These are phyloP conservation scores for Sabatieria punctata DNA, from an alignment of 2,888 invertebrate genomes.

Conservation along the genomic window DNA sequence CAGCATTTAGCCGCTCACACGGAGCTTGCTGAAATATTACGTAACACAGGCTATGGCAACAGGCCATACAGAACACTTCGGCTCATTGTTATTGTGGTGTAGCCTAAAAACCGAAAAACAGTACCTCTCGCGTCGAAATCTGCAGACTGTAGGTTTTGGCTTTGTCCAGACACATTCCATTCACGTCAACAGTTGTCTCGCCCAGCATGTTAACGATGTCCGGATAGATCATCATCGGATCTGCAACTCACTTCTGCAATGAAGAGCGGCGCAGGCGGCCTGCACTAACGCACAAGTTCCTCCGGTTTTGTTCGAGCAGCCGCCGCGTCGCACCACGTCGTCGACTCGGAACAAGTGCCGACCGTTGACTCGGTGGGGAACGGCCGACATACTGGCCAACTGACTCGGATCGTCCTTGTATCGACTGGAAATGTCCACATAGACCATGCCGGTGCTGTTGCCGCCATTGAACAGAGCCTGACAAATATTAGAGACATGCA, in stretches of 20 bases:
- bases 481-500: conserved; percentile 1
- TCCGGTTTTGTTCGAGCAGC: conserved; percentile 44
- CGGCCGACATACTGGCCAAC: conserved; percentile 25
- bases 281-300: conserved; percentile 23
- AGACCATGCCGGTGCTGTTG: conserved; percentile 28
- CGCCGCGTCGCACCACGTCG: conserved; percentile 77
- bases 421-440: conserved; percentile 25
- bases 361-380: conserved; percentile 41
- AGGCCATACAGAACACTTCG: background rate
- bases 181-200: conserved; percentile 85
- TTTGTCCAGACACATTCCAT: conserved; percentile 74
- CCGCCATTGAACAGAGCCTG: conserved; percentile 30
- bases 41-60: background rate
- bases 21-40: conserved; percentile 16
- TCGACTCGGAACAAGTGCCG: conserved; percentile 86
- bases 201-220: conserved; percentile 95
- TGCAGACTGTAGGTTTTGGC: conserved; percentile 25
- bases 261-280: too few relatives aligned
- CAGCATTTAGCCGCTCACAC: conserved; percentile 23
- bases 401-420: conserved; percentile 28
- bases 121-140: conserved; percentile 25
- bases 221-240: conserved; percentile 40
- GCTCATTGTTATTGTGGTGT: background rate
- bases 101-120: background rate
- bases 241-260: conserved; percentile 13